Percentiles rank a stretch among this genome's conserved stretches.
Evolutionary conservation across 2,888 invertebrate genomes (phyloP).

Genomic region (Loripinus fragilis): DNA sequence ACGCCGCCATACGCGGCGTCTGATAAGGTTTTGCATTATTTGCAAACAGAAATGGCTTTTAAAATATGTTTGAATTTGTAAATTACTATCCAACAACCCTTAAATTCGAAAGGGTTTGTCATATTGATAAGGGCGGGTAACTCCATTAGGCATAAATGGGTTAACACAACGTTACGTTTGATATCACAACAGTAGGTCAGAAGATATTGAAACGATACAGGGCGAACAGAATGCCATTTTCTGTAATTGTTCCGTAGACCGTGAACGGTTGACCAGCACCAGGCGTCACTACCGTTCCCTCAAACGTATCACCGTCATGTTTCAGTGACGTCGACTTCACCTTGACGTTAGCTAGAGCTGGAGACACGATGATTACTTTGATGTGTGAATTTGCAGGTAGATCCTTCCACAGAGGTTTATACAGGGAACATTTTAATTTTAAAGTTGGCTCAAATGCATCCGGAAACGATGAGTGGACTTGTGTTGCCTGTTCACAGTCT

Average conservation of each 20-base stretch:
- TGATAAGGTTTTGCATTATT: too few species aligned
- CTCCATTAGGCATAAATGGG: not conserved
- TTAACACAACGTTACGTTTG: too few species aligned
- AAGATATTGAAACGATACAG: slow-evolving; percentile 56
- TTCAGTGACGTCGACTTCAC: slow-evolving; percentile 37
- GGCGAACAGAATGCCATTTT: slow-evolving; percentile 40
- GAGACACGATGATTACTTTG: slow-evolving; percentile 45
- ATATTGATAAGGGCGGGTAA: not conserved
- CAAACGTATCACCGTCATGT: slow-evolving; percentile 51
- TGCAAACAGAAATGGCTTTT: too few species aligned
- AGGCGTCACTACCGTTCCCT: slow-evolving; percentile 53
- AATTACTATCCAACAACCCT: too few species aligned
- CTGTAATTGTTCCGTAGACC: slow-evolving; percentile 47
- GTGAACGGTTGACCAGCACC: slow-evolving; percentile 56
- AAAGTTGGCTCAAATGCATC: slow-evolving; percentile 55
- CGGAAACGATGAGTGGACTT: slow-evolving; percentile 60
- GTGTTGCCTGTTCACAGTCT: slow-evolving; percentile 51
- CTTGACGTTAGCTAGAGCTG: slow-evolving; percentile 35
- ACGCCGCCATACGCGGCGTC: too few species aligned
- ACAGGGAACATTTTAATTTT: slow-evolving; percentile 50
- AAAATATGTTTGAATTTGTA: too few species aligned
- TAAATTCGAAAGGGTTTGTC: too few species aligned
- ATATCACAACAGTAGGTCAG: not conserved
- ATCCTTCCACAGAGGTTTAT: slow-evolving; percentile 58
- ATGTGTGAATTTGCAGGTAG: slow-evolving; percentile 54